A percentile compares a stretch with the other conserved stretches of the same genome.
Conservation (phyloP, 2,113 vertebrate genomes). For the Labeo catla region DNA sequence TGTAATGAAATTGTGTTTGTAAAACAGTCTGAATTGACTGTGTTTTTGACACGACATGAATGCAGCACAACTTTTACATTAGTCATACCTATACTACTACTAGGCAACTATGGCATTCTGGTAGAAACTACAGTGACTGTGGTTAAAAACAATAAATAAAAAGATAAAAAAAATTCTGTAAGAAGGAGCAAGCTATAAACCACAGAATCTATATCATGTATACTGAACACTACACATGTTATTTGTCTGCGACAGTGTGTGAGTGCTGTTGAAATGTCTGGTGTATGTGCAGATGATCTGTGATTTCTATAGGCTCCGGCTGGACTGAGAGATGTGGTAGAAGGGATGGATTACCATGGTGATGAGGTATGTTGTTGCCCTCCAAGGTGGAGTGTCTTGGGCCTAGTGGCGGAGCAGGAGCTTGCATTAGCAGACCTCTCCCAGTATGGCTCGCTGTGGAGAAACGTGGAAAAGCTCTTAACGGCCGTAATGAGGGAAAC, state of each 20-base stretch:
- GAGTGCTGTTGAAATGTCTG: constrained; percentile 5
- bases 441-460: constrained; percentile 72
- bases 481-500: constrained; percentile 47
- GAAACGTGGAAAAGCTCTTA: constrained; percentile 68
- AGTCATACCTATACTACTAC: neutral
- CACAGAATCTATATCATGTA: neutral
- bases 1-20: neutral
- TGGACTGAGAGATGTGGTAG: constrained; percentile 47
- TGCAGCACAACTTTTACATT: neutral
- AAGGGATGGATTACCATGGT: constrained; percentile 69
- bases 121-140: neutral
- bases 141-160: neutral
- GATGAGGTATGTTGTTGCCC: constrained; percentile 72
- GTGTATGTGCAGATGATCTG: constrained; percentile 25
- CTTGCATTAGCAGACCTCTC: constrained; percentile 71
- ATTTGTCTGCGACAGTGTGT: constrained; percentile 6
- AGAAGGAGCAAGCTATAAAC: neutral
- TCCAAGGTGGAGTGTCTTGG: constrained; percentile 72
- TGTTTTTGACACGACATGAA: neutral
- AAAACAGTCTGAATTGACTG: neutral
- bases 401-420: constrained; percentile 69
- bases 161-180: neutral
- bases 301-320: constrained; percentile 7
- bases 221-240: neutral
- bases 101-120: neutral